Percentiles rank a stretch among this genome's conserved stretches.
phyloP scores from a whole-genome alignment of 2,888 invertebrate genomes.

The Rotaria magnacalcarata region DNA sequence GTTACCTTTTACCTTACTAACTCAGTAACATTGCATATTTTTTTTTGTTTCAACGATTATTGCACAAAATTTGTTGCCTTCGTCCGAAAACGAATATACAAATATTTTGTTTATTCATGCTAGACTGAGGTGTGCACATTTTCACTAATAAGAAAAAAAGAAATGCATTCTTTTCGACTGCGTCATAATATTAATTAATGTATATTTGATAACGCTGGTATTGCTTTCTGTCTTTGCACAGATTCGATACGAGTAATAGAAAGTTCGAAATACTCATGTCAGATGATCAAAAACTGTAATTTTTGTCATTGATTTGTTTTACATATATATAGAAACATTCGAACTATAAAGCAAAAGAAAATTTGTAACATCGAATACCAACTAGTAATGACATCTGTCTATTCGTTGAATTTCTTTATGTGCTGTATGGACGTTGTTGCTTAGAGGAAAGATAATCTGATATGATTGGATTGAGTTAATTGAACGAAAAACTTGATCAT shows the following conservation, averaged over 20 bases:
- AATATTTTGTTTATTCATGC: neutral
- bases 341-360: neutral
- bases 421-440: neutral
- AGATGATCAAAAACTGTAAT: neutral
- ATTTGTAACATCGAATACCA: neutral
- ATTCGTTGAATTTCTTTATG: no score
- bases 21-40: neutral
- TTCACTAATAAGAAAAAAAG: neutral
- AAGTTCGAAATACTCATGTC: neutral
- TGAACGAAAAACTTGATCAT: neutral
- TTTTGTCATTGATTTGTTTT: neutral
- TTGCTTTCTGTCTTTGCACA: neutral
- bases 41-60: neutral
- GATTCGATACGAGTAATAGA: neutral
- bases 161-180: neutral
- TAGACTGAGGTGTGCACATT: neutral
- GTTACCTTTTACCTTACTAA: neutral
- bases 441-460: neutral
- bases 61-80: neutral
- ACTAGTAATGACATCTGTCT: neutral
- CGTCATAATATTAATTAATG: neutral
- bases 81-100: neutral
- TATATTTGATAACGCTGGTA: neutral
- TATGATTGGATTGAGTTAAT: neutral
- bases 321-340: no score